Conservation (phyloP, 1,140 invertebrate genomes). For the Drosophila ambigua region DNA sequence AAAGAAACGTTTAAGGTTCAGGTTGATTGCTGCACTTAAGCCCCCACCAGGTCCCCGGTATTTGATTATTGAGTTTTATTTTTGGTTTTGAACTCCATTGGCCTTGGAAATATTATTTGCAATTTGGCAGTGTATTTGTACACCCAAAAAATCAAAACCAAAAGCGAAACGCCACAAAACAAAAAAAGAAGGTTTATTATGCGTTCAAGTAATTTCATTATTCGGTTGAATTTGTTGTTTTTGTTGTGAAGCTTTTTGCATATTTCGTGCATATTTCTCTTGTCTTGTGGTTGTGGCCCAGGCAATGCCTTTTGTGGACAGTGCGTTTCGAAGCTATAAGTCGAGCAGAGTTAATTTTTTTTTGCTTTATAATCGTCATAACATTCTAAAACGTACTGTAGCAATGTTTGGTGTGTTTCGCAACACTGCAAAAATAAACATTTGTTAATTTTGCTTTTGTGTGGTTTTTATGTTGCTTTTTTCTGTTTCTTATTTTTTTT, state of each 20-base stretch:
- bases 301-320: conserved; percentile 26
- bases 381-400: conserved; percentile 8
- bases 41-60: conserved; percentile 41
- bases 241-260: conserved; percentile 49
- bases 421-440: conserved; percentile 37
- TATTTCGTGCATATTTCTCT: conserved; percentile 52
- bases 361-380: not conserved
- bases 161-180: conserved; percentile 7
- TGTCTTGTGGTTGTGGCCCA: conserved; percentile 16
- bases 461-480: conserved; percentile 15
- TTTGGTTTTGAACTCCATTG: conserved; percentile 64
- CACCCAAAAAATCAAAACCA: conserved; percentile 33
- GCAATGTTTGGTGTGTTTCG: conserved; percentile 1
- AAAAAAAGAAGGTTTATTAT: conserved; percentile 33
- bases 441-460: conserved; percentile 28
- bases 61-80: conserved; percentile 55
- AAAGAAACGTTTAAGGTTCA: conserved; percentile 53
- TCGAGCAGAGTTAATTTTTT: not conserved
- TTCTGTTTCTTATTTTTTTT: conserved; percentile 16
- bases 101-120: conserved; percentile 59
- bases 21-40: conserved; percentile 65
- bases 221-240: conserved; percentile 11
- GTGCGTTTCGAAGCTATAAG: conserved; percentile 7
- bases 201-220: conserved; percentile 57
- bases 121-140: conserved; percentile 62